phyloP scores from a whole-genome alignment of 64 coral and sea anemone genomes.

The Montipora sp. region DNA sequence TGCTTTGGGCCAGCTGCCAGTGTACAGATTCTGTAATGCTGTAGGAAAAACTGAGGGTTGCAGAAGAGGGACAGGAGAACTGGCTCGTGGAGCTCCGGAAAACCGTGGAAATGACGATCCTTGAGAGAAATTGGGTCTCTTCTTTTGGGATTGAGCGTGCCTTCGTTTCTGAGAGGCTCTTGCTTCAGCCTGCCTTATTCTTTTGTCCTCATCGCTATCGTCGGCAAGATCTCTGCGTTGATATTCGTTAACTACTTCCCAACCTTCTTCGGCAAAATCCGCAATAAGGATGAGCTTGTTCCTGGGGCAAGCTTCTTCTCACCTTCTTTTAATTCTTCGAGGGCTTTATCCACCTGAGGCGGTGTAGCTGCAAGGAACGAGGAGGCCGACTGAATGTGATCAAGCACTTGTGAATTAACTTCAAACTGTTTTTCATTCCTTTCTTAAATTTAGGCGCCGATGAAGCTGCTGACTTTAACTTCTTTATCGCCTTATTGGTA shows the following conservation, averaged over 20 bases:
- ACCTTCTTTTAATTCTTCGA: constrained; percentile 16
- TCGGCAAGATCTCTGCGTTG: background rate
- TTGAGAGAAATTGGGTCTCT: too few species aligned
- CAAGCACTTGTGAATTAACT: background rate
- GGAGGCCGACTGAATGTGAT: background rate
- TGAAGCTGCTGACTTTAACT: background rate
- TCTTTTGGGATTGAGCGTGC: too few species aligned
- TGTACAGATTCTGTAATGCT: too few species aligned
- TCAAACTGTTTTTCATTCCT: background rate
- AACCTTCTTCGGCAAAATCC: background rate
- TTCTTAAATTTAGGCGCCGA: background rate
- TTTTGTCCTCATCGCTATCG: background rate
- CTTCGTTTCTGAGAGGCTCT: too few species aligned
- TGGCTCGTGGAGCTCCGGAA: too few species aligned
- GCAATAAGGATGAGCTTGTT: constrained; percentile 1
- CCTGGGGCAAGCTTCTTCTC: constrained; percentile 12
- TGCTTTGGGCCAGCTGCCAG: too few species aligned
- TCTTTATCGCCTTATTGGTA: background rate
- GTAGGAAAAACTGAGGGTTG: too few species aligned
- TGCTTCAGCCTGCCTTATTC: background rate
- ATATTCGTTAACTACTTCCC: background rate
- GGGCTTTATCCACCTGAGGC: constrained; percentile 1
- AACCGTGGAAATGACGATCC: too few species aligned
- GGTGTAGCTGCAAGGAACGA: background rate
- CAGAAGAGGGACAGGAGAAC: too few species aligned